These are phyloP conservation scores for Gisinianus flammeolus DNA, from an alignment of 2,888 invertebrate species.

Conservation along the genomic window DNA sequence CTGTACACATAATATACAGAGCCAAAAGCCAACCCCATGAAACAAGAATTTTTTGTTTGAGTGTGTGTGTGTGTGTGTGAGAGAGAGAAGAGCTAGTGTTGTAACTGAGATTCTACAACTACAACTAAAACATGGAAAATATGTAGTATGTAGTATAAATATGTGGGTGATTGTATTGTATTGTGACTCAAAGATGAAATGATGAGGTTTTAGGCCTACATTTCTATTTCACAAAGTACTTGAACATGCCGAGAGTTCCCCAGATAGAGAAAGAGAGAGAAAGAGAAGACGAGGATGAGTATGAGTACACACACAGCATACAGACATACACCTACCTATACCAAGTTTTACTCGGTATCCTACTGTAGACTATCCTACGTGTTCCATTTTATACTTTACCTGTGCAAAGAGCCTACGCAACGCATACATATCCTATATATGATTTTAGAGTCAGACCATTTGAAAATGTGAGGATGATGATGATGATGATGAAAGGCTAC, in stretches of 20 bases:
- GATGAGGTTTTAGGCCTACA: slow-evolving; percentile 24
- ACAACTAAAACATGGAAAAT: no score
- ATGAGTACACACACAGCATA: neutral
- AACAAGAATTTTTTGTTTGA: no score
- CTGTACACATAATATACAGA: no score
- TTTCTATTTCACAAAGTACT: neutral
- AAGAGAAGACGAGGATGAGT: neutral
- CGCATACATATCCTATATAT: neutral
- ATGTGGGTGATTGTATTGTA: slow-evolving; percentile 9
- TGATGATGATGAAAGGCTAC: no score
- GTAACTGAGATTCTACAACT: neutral
- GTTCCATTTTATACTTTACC: no score
- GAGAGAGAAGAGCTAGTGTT: neutral
- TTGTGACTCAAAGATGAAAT: slow-evolving; percentile 9
- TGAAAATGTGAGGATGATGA: neutral
- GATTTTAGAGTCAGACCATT: neutral
- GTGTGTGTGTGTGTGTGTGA: neutral
- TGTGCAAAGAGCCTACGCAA: no score
- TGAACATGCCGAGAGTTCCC: neutral
- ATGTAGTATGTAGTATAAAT: slow-evolving; percentile 21
- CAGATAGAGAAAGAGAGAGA: neutral
- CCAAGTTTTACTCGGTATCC: neutral
- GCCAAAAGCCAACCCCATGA: no score
- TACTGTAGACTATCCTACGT: no score
- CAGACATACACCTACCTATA: neutral